Evolutionary conservation across 2,113 vertebrate species (phyloP).

Genomic region (Aphelocoma coerulescens): DNA sequence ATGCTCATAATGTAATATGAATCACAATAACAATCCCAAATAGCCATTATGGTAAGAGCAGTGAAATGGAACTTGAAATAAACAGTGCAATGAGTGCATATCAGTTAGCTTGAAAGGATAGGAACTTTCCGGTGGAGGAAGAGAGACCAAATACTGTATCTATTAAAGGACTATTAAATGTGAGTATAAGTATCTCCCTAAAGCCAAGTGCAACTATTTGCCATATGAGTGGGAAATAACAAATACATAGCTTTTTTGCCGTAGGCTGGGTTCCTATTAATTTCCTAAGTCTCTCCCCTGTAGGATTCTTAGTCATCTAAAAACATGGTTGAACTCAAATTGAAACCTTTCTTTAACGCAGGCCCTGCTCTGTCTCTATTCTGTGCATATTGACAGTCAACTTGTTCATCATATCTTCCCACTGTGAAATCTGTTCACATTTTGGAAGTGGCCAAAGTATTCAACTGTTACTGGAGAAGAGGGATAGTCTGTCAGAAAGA

Average conservation of each 20-base stretch:
- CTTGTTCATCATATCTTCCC: neutral
- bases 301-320: neutral
- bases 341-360: neutral
- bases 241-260: neutral
- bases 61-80: constrained; percentile 30
- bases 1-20: neutral
- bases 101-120: neutral
- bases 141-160: neutral
- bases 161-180: neutral
- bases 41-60: neutral
- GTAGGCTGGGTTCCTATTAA: neutral
- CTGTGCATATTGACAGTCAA: neutral
- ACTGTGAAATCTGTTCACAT: neutral
- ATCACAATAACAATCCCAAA: neutral
- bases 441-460: neutral
- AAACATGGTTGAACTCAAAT: neutral
- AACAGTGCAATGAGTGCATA: neutral
- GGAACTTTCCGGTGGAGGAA: neutral
- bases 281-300: neutral
- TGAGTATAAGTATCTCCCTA: neutral
- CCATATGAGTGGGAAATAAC: neutral
- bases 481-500: neutral
- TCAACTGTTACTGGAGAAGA: neutral
- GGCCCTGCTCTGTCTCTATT: neutral
- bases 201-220: neutral